These are phyloP conservation scores for Loripinus fragilis DNA, from an alignment of 2,888 invertebrate species.

Conservation along the genomic window DNA sequence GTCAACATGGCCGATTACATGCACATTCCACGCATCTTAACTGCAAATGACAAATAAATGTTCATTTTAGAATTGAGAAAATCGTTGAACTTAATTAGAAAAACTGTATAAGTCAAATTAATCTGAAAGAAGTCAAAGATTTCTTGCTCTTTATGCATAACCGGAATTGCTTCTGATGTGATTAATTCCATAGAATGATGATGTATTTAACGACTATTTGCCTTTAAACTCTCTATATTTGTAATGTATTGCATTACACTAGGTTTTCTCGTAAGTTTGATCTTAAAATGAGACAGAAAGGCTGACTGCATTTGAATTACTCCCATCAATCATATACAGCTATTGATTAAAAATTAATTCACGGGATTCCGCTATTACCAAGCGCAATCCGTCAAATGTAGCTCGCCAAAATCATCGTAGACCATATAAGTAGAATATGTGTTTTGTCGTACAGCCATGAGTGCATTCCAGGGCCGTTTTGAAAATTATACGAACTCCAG, in stretches of 20 bases:
- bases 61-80: too few species aligned
- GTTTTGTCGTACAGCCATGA: too few species aligned
- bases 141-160: background rate
- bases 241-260: conserved; percentile 4
- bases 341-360: conserved; percentile 18
- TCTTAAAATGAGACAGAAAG: conserved; percentile 3
- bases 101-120: too few species aligned
- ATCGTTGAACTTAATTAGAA: too few species aligned
- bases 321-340: background rate
- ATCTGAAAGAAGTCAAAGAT: background rate
- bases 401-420: background rate
- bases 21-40: too few species aligned
- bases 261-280: conserved; percentile 1
- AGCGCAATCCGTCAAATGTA: conserved; percentile 6
- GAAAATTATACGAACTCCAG: too few species aligned
- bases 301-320: conserved; percentile 12
- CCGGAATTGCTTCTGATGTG: background rate
- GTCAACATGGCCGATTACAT: too few species aligned
- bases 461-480: too few species aligned
- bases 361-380: background rate
- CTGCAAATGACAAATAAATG: too few species aligned
- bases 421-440: too few species aligned
- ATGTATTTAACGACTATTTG: background rate
- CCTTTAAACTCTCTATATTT: background rate
- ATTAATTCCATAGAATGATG: background rate